These are phyloP conservation scores for Adelognathus sp. DNA, from an alignment of 2,888 invertebrate species.

Conservation along the genomic window DNA sequence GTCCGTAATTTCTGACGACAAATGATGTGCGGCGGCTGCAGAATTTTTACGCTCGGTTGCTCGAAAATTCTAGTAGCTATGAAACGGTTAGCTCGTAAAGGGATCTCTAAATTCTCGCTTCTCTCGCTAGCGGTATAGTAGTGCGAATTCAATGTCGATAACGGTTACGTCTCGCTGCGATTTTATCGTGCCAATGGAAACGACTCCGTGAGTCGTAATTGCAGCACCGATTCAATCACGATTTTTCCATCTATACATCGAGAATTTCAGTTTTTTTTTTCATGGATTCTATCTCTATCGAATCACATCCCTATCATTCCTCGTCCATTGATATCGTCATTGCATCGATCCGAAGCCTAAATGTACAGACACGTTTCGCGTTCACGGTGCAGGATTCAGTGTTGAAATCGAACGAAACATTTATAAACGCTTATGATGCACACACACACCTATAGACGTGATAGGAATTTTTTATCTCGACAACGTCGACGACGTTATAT, in stretches of 20 bases:
- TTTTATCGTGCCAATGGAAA: slow-evolving; percentile 40
- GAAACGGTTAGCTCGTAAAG: slow-evolving; percentile 20
- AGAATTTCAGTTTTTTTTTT: neutral
- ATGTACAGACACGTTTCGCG: neutral
- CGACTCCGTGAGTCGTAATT: slow-evolving; percentile 1
- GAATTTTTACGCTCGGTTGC: neutral
- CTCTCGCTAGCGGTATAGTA: neutral
- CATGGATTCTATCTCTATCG: neutral
- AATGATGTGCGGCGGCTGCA: neutral
- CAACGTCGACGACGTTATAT: neutral
- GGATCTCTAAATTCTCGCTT: neutral
- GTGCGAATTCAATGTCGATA: slow-evolving; percentile 31
- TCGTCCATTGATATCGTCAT: neutral
- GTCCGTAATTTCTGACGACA: neutral
- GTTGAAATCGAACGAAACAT: neutral
- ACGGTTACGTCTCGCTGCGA: slow-evolving; percentile 24
- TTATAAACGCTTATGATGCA: neutral
- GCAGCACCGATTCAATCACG: no score
- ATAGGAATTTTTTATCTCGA: neutral
- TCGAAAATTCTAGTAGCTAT: neutral
- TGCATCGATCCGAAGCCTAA: neutral
- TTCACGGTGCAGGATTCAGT: neutral
- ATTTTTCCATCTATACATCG: neutral
- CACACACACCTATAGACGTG: neutral
- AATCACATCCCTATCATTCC: neutral